These are phyloP conservation scores for Pseudomyrmex gracilis DNA, from an alignment of 1,140 invertebrate genomes.

Conservation along the genomic window DNA sequence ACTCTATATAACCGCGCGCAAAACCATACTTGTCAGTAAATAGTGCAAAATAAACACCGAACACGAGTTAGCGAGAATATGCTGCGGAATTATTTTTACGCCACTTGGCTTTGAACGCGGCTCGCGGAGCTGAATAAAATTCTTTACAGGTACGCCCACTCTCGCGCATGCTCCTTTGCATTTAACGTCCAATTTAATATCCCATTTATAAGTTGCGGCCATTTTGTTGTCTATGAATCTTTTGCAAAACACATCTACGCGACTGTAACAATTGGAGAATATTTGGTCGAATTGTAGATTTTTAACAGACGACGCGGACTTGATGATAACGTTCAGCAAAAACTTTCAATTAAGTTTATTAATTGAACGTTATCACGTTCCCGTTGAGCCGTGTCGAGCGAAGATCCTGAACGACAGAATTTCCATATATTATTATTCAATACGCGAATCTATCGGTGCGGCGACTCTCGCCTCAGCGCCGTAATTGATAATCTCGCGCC, in stretches of 20 bases:
- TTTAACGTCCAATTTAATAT: neutral
- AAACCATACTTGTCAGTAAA: constrained; percentile 37
- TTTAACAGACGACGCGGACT: neutral
- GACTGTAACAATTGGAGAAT: neutral
- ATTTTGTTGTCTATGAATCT: constrained; percentile 6
- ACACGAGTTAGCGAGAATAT: constrained; percentile 20
- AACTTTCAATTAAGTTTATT: neutral
- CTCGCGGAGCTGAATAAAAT: constrained; percentile 6
- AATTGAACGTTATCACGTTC: neutral
- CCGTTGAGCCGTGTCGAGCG: too few relatives aligned
- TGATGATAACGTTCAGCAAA: neutral
- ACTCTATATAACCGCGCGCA: constrained; percentile 14
- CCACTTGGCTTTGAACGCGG: constrained; percentile 36
- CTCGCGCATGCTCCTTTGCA: constrained; percentile 10
- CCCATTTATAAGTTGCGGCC: neutral
- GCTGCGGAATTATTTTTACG: constrained; percentile 52
- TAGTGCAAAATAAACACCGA: constrained; percentile 28
- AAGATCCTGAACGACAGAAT: neutral
- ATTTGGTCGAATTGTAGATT: neutral
- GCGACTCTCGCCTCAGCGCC: too few relatives aligned
- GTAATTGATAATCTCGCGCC: neutral
- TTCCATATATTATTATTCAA: neutral
- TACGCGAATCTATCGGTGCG: neutral
- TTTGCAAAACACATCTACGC: neutral
- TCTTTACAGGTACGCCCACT: constrained; percentile 8